Conservation (phyloP, 2,888 invertebrate genomes). For the Vanessa cardui region DNA sequence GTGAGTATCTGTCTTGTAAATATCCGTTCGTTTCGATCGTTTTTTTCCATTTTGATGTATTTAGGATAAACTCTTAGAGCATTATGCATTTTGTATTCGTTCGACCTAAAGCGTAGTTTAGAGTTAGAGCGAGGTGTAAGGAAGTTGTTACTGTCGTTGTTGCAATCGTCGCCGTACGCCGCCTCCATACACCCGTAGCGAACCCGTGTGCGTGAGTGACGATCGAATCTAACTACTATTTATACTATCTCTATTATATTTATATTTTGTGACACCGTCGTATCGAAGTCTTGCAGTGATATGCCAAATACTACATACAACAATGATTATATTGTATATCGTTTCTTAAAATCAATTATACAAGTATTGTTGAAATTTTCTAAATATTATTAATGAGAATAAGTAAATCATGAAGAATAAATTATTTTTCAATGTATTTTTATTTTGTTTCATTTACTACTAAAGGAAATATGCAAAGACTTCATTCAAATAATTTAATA, state of each 20-base stretch:
- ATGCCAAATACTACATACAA: slow-evolving; percentile 79
- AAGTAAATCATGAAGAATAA: slow-evolving; percentile 79
- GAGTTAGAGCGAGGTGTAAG: slow-evolving; percentile 56
- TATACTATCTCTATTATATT: slow-evolving; percentile 42
- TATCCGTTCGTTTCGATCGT: slow-evolving; percentile 70
- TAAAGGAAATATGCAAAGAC: too few relatives aligned
- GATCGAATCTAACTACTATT: slow-evolving; percentile 12
- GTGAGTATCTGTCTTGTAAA: slow-evolving; percentile 73
- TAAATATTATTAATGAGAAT: slow-evolving; percentile 78
- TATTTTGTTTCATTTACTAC: slow-evolving; percentile 59
- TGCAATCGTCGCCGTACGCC: slow-evolving; percentile 58
- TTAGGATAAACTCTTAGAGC: slow-evolving; percentile 73
- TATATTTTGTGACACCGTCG: slow-evolving; percentile 66
- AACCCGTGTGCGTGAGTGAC: slow-evolving; percentile 1
- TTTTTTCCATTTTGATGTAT: slow-evolving; percentile 75
- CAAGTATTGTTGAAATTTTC: slow-evolving; percentile 82
- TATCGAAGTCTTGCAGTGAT: slow-evolving; percentile 76
- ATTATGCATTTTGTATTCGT: slow-evolving; percentile 77
- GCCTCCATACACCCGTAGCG: neutral
- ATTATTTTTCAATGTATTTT: slow-evolving; percentile 78
- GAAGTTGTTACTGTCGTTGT: slow-evolving; percentile 68
- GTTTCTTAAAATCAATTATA: slow-evolving; percentile 80
- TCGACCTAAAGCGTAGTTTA: slow-evolving; percentile 60
- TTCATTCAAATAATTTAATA: too few relatives aligned
- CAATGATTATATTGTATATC: slow-evolving; percentile 75